Evolutionary conservation across 2,113 vertebrate species (phyloP), one percentile per base, ranked within the genome.

Genomic region (Perca fluviatilis): DNA sequence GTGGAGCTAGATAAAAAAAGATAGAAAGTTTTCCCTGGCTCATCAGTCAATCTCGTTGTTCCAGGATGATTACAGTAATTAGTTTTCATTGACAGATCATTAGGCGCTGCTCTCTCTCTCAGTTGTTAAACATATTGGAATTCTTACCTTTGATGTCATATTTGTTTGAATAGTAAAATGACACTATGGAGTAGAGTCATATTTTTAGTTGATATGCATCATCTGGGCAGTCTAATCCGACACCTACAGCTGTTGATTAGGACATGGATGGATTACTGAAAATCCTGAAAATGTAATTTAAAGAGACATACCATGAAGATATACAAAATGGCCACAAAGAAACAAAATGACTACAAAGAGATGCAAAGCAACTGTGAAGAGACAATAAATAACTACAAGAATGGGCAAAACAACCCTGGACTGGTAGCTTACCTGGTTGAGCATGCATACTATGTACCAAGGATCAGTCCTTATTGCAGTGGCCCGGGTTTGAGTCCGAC

Each of bases 1-100:
- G 78, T 91, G 93, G 91, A 54, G 87, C 86, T 83, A 86, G 61
- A 82, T 73, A 16, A 81, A 84, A 40, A 84, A 58, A 83, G 27
- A 27, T 27, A 27, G 13, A 51, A 19, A 47, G 23, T 21, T 27
- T 36, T 21, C 16, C 13, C 46, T 16, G 21, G 21, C 21, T 54
- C 8, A 7, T 36, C 27, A 49, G 13, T 51, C 13, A 27, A 3
- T 27, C 12, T 27, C 33, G 16, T 50, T 54, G 5, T 47, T 77
- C 12, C 18, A 36, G 36, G 64, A 23, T 25, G 63, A 43, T 74
- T 40, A 36, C 27, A 51, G 49, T 62, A 21, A 79, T 68, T 14
- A 5, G 6, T 70, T 53, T 78, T 75, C 3, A 72, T 16, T 8
- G 12, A 56, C 40, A 25, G 21, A 33, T 73, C 11, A 77, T 46